Evolutionary conservation across 2,888 invertebrate species (phyloP).

Genomic region (Dasysyrphus albostriatus): DNA sequence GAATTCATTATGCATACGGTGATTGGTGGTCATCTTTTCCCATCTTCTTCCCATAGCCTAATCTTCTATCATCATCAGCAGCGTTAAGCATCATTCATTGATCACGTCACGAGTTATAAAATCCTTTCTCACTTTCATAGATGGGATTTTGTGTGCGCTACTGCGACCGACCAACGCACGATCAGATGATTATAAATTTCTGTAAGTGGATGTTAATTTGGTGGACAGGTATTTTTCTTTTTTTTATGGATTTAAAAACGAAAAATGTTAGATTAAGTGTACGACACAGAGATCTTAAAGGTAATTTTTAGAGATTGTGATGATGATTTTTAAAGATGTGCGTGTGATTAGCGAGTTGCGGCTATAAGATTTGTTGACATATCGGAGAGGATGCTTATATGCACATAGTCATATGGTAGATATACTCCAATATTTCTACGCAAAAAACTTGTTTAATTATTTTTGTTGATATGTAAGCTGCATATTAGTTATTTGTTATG

Average conservation of each 20-base stretch:
- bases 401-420: background rate
- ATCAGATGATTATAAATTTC: constrained; percentile 28
- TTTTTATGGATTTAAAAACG: constrained; percentile 3
- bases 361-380: constrained; percentile 30
- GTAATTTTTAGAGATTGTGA: background rate
- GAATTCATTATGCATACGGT: constrained; percentile 4
- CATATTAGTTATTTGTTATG: background rate
- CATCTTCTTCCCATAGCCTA: background rate
- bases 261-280: constrained; percentile 1
- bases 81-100: constrained; percentile 13
- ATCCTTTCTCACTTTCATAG: constrained; percentile 34
- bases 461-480: background rate
- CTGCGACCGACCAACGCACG: background rate
- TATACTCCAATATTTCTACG: background rate
- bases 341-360: constrained; percentile 17
- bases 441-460: background rate
- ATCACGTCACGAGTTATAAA: constrained; percentile 35
- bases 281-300: constrained; percentile 1
- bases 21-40: constrained; percentile 24
- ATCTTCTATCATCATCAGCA: background rate
- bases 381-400: background rate
- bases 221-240: constrained; percentile 32
- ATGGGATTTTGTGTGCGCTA: background rate
- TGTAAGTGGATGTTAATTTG: constrained; percentile 41
- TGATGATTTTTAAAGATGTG: constrained; percentile 13